Base-by-base conservation (phyloP, 2,888 invertebrate species). In the Apeira syringaria region DNA sequence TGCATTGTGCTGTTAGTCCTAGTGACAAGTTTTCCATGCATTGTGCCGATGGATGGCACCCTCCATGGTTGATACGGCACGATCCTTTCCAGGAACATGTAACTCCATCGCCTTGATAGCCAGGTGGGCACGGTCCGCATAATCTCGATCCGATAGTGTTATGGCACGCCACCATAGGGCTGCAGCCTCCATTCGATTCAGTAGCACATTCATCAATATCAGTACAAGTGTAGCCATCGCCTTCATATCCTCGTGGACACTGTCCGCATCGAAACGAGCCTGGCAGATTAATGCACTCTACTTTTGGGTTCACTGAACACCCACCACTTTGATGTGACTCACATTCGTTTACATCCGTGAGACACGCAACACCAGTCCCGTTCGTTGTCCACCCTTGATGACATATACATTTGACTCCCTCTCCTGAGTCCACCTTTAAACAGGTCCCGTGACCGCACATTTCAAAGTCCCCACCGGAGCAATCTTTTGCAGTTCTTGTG, bases 371-470 rank as follows among this genome's bases (percentile, higher is more conserved):
- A 42, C 91, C 91, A 2, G 91, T 82, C 0, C 92, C 93, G 50
- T 94, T 93, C 0, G 92, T 93, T 50, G 93, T 95, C 97, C 98
- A 99, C 3, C 99, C 99, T 91, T 95, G 94, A 55, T 96, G 92
- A 64, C 97, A 97, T 41, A 97, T 90, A 64, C 97, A 97, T 35
- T 92, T 93, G 55, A 94, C 95, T 1, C 96, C 95, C 5, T 90
- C 76, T 0, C 91, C 84, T 18, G 92, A 87, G 22, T 84, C 88
- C 50, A 92, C 92, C 13, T 92, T 91, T 3, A 98, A 77, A 70
- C 98, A 98, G 5, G 93, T 93, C 0, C 98, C 98, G 64, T 98
- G 94, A 0, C 96, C 98, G 74, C 98, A 99, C 39, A 98, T 91
- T 72, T 96, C 96, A 52, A 89, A 86, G 9, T 94, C 92, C 1